Conservation (phyloP, 2,888 invertebrate genomes). For the Elysia crispata region DNA sequence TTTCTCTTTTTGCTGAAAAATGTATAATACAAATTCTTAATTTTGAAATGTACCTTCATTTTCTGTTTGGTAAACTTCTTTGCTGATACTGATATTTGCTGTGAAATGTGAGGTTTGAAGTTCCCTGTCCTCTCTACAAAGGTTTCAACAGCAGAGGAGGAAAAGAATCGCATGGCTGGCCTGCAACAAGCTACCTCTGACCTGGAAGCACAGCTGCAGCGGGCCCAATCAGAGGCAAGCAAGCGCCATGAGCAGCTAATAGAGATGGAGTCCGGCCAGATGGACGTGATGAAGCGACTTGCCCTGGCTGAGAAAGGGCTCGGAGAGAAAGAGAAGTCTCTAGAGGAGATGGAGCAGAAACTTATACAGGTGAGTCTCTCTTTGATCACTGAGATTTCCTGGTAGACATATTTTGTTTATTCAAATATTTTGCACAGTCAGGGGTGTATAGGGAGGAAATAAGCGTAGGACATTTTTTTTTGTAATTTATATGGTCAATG, state of each 20-base stretch:
- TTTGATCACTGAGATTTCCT: not conserved
- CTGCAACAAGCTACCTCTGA: slow-evolving; percentile 73
- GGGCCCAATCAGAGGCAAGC: slow-evolving; percentile 71
- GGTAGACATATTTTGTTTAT: not conserved
- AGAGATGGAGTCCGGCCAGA: slow-evolving; percentile 75
- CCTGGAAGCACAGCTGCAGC: slow-evolving; percentile 74
- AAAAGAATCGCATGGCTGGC: slow-evolving; percentile 67
- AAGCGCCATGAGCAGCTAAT: slow-evolving; percentile 72
- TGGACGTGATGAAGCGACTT: slow-evolving; percentile 75
- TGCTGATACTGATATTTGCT: too few relatives aligned
- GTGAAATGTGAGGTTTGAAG: too few relatives aligned
- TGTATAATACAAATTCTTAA: too few relatives aligned
- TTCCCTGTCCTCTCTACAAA: slow-evolving; percentile 14
- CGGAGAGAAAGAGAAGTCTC: slow-evolving; percentile 74
- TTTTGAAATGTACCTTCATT: too few relatives aligned
- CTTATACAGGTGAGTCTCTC: slow-evolving; percentile 36
- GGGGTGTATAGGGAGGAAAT: too few relatives aligned
- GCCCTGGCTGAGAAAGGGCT: slow-evolving; percentile 76
- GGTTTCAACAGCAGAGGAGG: slow-evolving; percentile 75
- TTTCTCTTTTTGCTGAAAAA: too few relatives aligned
- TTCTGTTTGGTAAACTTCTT: too few relatives aligned
- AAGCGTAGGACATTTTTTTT: too few relatives aligned
- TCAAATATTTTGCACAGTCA: slow-evolving; percentile 11
- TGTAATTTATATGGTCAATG: too few relatives aligned
- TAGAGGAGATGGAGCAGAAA: slow-evolving; percentile 73